Base-by-base conservation (phyloP, 37 sponge, comb jelly and placozoan genomes). In the Amphimedon queenslandica region DNA sequence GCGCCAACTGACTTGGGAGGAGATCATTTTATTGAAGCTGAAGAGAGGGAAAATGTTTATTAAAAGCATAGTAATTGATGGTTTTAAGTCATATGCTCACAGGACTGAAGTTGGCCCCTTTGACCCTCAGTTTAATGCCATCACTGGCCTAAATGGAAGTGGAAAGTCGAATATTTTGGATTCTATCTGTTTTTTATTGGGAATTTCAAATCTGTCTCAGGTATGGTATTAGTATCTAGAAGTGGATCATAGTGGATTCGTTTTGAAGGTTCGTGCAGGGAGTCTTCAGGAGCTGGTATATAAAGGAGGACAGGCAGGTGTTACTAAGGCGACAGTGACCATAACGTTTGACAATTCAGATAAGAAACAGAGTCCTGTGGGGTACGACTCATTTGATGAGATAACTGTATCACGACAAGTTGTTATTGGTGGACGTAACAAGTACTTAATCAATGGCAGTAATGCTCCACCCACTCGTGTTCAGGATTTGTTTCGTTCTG, bases 121-220 rank as follows among this genome's bases (percentile, higher is more conserved):
- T 83, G 99, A 98, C 65, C 93, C 95, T 20, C 81, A 72, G 25
- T 98, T 98, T 75, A 98, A 94, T 61, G 99, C 99, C 51, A 94
- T 98, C 38, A 98, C 99, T 55, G 99, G 99, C 6, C 80, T 98
- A 3, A 98, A 98, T 77, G 99, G 99, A 57, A 94, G 95, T 68
- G 99, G 99, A 5, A 98, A 98, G 67, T 91, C 92, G n/a, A 98
- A 98, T 76, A 98, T 98, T 29, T 66, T 98, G 58, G 99, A 98
- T 67, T 73, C 93, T 63, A 94, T 98, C 34, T 98, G 99, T 67
- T 98, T 98, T 43, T 74, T 98, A 21, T 78, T 98, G 34, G 99
- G 99, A 28, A 98, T 98, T 25, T 81, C 95, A 42, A 98, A 98
- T 81, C 80, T 98, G 21, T 85, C 92, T 1, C 99, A 98, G 84